phyloP scores from a whole-genome alignment of 2,888 invertebrate species.

The Gryllus longicercus region DNA sequence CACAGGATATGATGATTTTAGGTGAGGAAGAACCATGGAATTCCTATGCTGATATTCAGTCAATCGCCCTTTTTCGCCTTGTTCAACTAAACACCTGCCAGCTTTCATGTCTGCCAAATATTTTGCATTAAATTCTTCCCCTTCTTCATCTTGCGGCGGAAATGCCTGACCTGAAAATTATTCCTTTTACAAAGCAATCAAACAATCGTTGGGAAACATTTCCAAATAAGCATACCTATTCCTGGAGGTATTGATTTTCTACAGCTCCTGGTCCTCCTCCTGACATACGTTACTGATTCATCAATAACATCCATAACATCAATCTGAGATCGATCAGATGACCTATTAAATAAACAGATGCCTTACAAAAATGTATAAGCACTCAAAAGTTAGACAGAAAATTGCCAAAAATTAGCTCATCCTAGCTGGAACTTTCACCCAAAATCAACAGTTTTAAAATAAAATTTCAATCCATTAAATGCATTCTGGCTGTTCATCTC shows the following conservation, averaged over 20 bases:
- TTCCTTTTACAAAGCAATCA: not conserved
- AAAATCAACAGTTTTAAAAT: no score
- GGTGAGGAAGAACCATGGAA: not conserved
- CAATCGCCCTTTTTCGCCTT: not conserved
- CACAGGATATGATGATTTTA: not conserved
- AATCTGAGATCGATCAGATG: not conserved
- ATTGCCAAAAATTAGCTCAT: not conserved
- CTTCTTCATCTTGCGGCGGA: not conserved
- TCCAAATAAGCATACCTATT: not conserved
- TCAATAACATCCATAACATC: constrained; percentile 11
- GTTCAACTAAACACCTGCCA: not conserved
- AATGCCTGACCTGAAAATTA: not conserved
- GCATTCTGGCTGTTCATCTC: no score
- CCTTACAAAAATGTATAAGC: no score
- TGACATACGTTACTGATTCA: not conserved
- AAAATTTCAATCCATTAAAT: no score
- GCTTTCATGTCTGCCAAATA: not conserved
- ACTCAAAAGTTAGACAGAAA: not conserved
- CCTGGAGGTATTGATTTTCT: not conserved
- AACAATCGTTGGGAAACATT: not conserved
- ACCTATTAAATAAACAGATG: no score
- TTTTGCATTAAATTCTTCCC: constrained; percentile 7
- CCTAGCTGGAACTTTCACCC: not conserved
- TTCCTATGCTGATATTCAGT: not conserved
- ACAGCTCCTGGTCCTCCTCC: not conserved